A percentile compares a stretch with the other conserved stretches of the same genome.
Conservation (phyloP, 2,797 vertebrate genomes). For the Vespertilio murinus region DNA sequence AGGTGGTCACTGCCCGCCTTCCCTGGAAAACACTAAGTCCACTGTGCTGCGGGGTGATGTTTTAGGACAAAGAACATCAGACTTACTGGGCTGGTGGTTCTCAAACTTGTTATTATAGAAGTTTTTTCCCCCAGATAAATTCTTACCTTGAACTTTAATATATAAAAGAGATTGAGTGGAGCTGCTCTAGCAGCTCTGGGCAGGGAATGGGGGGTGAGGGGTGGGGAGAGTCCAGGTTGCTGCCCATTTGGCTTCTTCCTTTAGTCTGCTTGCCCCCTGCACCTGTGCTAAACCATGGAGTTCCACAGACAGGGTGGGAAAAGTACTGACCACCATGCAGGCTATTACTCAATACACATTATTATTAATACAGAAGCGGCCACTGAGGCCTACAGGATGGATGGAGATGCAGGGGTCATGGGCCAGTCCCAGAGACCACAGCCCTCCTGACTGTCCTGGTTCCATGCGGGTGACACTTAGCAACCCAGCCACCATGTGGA, state of each 20-base stretch:
- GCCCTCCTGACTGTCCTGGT: neutral
- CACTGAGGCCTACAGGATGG: too few species aligned
- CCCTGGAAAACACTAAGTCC: neutral
- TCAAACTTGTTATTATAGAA: neutral
- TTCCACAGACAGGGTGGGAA: neutral
- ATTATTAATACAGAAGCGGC: neutral
- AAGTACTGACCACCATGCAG: neutral
- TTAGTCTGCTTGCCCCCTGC: accelerated
- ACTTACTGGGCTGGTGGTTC: neutral
- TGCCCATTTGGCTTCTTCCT: neutral
- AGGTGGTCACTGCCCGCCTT: neutral
- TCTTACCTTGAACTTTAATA: neutral
- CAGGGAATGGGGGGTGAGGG: neutral
- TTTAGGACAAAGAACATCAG: neutral
- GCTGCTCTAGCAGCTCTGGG: neutral
- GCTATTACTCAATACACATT: neutral
- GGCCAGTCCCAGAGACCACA: neutral
- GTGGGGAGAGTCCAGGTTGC: accelerated
- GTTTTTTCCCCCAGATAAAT: neutral
- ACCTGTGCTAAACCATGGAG: neutral
- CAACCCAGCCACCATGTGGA: neutral
- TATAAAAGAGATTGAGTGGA: neutral
- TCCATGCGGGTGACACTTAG: neutral
- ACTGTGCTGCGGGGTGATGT: neutral
- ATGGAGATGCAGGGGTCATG: accelerated